A percentile compares a stretch with the other conserved stretches of the same genome.
Evolutionary conservation across 2,888 invertebrate species (phyloP).

Genomic region (Metalampra italica): DNA sequence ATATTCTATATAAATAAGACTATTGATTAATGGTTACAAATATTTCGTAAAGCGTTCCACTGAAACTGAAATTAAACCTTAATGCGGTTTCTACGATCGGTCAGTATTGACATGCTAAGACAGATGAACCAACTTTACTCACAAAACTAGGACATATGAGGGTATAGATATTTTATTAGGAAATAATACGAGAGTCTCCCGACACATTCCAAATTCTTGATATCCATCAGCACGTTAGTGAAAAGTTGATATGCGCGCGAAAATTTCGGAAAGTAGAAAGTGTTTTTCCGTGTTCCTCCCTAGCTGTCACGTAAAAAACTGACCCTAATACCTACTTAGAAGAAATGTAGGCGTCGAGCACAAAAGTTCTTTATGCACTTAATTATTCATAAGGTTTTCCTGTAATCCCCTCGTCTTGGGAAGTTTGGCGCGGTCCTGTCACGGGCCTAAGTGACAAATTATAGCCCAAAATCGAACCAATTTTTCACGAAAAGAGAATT

Average conservation of each 20-base stretch:
- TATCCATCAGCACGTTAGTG: no score
- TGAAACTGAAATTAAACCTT: no score
- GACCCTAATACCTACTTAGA: conserved; percentile 34
- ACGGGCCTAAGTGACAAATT: conserved; percentile 69
- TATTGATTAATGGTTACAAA: no score
- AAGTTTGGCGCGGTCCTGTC: conserved; percentile 55
- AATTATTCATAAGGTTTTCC: conserved; percentile 72
- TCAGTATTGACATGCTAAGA: no score
- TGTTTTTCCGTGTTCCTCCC: conserved; percentile 47
- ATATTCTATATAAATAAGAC: no score
- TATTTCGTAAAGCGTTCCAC: no score
- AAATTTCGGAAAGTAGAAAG: conserved; percentile 22
- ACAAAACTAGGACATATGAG: neutral
- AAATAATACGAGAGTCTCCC: neutral
- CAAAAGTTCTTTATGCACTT: conserved; percentile 60
- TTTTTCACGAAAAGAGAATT: conserved; percentile 36
- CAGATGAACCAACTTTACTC: neutral
- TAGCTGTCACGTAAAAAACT: conserved; percentile 44
- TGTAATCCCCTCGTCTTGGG: conserved; percentile 49
- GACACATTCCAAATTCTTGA: neutral
- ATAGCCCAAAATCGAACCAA: conserved; percentile 44
- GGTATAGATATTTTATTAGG: neutral
- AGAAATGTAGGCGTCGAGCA: conserved; percentile 38
- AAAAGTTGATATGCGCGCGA: neutral
- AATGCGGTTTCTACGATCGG: no score